phyloP scores from a whole-genome alignment of 2,888 invertebrate genomes.

The Beris chalybata region DNA sequence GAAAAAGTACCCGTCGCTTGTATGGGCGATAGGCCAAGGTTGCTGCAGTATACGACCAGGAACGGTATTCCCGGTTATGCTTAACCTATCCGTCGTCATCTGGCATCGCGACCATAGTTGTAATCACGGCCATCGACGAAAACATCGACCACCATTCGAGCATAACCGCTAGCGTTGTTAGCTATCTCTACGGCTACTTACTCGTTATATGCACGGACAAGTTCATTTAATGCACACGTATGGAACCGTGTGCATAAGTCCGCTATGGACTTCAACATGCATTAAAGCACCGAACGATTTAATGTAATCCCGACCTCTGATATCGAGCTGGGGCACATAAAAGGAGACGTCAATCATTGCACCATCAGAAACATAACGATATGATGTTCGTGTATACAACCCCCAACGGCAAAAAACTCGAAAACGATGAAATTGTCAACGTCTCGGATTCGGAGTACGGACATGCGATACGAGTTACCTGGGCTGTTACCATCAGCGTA shows the following conservation, averaged over 20 bases:
- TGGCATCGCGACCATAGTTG: slow-evolving; percentile 3
- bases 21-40: too few relatives aligned
- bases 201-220: too few relatives aligned
- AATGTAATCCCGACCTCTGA: too few relatives aligned
- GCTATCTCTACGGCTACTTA: neutral
- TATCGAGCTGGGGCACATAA: neutral
- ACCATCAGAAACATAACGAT: slow-evolving; percentile 11
- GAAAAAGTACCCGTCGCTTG: neutral
- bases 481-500: too few relatives aligned
- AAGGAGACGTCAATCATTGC: slow-evolving; percentile 21
- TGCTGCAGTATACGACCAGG: too few relatives aligned
- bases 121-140: slow-evolving; percentile 17
- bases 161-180: slow-evolving; percentile 6
- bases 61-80: too few relatives aligned
- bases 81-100: too few relatives aligned
- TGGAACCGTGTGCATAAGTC: too few relatives aligned
- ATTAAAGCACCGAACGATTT: too few relatives aligned
- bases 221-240: too few relatives aligned
- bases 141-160: slow-evolving; percentile 6
- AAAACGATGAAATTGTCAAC: slow-evolving; percentile 34
- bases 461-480: slow-evolving; percentile 2
- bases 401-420: slow-evolving; percentile 11
- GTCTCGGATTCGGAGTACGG: slow-evolving; percentile 26
- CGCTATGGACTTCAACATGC: too few relatives aligned
- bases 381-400: slow-evolving; percentile 2